Conservation (phyloP, 1,140 invertebrate species). For the Littorina saxatilis region DNA sequence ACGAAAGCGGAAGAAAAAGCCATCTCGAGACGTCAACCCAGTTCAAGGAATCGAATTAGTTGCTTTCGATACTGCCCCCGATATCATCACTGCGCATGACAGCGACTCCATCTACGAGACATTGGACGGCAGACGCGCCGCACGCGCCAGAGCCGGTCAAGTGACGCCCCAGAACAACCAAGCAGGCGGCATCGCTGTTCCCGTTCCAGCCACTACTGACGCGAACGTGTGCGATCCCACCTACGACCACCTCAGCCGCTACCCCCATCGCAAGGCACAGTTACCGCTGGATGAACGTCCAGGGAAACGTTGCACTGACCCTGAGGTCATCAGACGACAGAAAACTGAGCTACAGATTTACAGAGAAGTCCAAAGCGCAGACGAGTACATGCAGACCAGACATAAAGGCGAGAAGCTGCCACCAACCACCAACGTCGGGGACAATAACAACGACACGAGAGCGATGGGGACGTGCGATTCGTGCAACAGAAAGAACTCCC, state of each 20-base stretch:
- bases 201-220: background rate
- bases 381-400: background rate
- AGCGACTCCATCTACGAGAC: constrained; percentile 36
- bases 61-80: constrained; percentile 16
- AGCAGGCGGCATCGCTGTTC: background rate
- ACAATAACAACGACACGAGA: background rate
- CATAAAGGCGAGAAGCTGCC: background rate
- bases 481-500: background rate
- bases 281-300: background rate
- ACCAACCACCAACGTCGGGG: background rate
- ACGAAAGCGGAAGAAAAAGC: too few species aligned
- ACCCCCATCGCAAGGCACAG: background rate
- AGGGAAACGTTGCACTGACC: background rate
- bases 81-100: constrained; percentile 36
- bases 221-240: background rate
- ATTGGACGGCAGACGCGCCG: constrained; percentile 15
- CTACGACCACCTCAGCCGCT: constrained; percentile 31
- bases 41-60: background rate
- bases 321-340: background rate
- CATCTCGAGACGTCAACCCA: too few species aligned
- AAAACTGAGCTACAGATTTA: background rate
- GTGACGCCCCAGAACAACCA: background rate
- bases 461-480: background rate
- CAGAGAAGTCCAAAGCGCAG: background rate
- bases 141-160: background rate